phyloP scores from a whole-genome alignment of 2,797 vertebrate species.

The Selene dorsalis region DNA sequence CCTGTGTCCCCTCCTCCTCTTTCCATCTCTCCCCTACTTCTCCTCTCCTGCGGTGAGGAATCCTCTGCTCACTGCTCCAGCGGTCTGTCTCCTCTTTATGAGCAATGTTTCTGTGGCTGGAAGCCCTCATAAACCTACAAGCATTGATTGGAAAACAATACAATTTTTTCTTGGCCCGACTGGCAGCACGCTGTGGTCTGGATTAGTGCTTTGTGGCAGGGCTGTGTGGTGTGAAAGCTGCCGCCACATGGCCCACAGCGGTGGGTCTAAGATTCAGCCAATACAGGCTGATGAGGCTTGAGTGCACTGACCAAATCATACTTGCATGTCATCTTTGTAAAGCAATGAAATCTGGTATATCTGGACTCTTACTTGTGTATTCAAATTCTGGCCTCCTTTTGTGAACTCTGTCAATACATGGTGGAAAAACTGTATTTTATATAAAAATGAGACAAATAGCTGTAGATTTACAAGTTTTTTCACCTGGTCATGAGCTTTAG shows the following conservation, averaged over 20 bases:
- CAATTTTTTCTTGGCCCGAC: slow-evolving; percentile 63
- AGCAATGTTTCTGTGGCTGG: slow-evolving; percentile 63
- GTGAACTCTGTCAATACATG: slow-evolving; percentile 7
- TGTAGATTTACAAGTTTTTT: neutral
- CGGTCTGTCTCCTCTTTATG: slow-evolving; percentile 56
- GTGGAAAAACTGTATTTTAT: neutral
- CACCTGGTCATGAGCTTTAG: neutral
- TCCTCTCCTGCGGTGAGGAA: slow-evolving; percentile 46
- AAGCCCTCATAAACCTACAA: slow-evolving; percentile 55
- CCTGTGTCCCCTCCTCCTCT: slow-evolving; percentile 19
- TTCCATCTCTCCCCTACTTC: slow-evolving; percentile 15
- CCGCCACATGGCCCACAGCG: slow-evolving; percentile 24
- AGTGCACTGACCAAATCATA: neutral
- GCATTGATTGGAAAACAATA: slow-evolving; percentile 73
- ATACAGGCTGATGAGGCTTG: slow-evolving; percentile 12
- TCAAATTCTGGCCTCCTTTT: slow-evolving; percentile 15
- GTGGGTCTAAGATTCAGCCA: slow-evolving; percentile 24
- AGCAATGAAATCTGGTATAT: slow-evolving; percentile 6
- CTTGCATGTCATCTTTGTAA: neutral
- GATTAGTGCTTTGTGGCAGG: slow-evolving; percentile 43
- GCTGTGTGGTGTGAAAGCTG: slow-evolving; percentile 37
- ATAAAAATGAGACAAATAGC: neutral
- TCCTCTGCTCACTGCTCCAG: slow-evolving; percentile 47
- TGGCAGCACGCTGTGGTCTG: slow-evolving; percentile 48
- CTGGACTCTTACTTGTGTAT: slow-evolving; percentile 5